phyloP scores from a whole-genome alignment of 2,888 invertebrate genomes.

The Griposia aprilina region DNA sequence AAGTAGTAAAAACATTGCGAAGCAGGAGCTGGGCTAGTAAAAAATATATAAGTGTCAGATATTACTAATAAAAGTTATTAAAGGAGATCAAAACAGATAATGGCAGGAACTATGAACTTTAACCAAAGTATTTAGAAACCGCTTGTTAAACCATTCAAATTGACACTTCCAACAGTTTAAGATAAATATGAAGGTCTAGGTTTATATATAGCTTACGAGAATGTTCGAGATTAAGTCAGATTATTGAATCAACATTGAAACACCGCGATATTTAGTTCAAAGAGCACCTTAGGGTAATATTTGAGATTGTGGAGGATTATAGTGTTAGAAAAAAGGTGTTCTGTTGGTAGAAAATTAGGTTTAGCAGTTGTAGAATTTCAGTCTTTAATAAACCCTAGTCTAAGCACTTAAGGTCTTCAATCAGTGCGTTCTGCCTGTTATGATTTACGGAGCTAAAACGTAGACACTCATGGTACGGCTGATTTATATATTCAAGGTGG shows the following conservation, averaged over 20 bases:
- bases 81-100: not conserved
- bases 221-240: slow-evolving; percentile 45
- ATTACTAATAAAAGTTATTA: not conserved
- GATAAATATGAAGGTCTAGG: slow-evolving; percentile 24
- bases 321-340: not conserved
- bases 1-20: not conserved
- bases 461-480: no score
- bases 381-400: no score
- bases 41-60: not conserved
- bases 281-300: not conserved
- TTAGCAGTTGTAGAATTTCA: no score
- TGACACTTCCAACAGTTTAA: not conserved
- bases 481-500: no score
- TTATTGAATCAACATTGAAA: slow-evolving; percentile 44
- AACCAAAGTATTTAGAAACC: not conserved
- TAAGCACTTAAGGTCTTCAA: no score
- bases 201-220: slow-evolving; percentile 34
- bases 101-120: not conserved
- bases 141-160: slow-evolving; percentile 6
- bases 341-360: not conserved
- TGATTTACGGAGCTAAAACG: no score
- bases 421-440: no score
- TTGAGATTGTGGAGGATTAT: not conserved
- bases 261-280: slow-evolving; percentile 24
- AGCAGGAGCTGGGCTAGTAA: not conserved